Evolutionary conservation across 2,888 invertebrate species (phyloP), one percentile per base, ranked within the genome.

Genomic region (Alviniconcha strummeri): DNA sequence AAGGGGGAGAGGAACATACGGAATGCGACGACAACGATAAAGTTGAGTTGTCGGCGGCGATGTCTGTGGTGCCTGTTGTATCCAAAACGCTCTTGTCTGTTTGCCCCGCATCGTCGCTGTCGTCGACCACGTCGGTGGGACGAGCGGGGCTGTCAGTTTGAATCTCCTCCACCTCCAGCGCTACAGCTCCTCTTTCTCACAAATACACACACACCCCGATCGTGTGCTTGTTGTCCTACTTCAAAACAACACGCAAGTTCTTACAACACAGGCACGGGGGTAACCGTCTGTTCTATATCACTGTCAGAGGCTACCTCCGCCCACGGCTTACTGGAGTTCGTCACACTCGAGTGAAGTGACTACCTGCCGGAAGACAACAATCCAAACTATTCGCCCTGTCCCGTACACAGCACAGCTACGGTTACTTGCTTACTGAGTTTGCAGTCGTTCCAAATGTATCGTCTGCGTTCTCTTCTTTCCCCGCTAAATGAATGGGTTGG

Each of bases 51-150:
- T 83, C 71, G 67, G 76, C 76, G 64, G 64, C 13, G 72, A 52
- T 83, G 69, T 52, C 78, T 19, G 77, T 60, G 52, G 64, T 19
- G 52, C 15, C 64, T 52, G 54, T 67, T 55, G 55, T 60, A 60
- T 60, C 60, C 9, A 13, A 13, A 60, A 13, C 60, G 60, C 13
- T 60, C 60, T 60, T 13, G 60, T 52, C 79, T 17, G 72, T 64
- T 69, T 55, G 56, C 81, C 81, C 80, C 54, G 84, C 82, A 56
- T 84, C 84, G 82, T 83, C 83, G 54, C 56, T 67, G 71, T 71
- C 75, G 55, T 75, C 80, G 54, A 17, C 72, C 36, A n/a, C 71
- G 75, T 54, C 54, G 11, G 67, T n/a, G 57, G 83, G 67, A 80
- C 80, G 64, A 80, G 71, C 60, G 80, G 80, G 67, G 80, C 57